A percentile compares a stretch with the other conserved stretches of the same genome.
These are phyloP conservation scores for Laupala kohalensis DNA, from an alignment of 1,140 invertebrate genomes.

Conservation along the genomic window DNA sequence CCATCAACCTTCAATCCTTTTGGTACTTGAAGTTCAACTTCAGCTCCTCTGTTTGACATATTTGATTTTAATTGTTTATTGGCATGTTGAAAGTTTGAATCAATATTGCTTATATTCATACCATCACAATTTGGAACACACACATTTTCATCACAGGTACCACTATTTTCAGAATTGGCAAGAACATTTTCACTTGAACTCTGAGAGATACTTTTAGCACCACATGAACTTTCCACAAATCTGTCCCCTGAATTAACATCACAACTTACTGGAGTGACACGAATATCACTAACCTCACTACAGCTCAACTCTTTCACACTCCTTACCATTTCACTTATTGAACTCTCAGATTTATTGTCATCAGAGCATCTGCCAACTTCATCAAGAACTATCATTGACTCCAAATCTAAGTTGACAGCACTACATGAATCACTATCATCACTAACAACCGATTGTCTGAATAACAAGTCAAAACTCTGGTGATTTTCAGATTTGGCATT, in stretches of 20 bases:
- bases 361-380: not conserved
- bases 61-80: no score
- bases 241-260: no score
- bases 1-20: no score
- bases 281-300: not conserved
- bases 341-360: not conserved
- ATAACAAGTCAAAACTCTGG: not conserved
- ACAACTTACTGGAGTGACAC: not conserved
- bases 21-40: no score
- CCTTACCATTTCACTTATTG: not conserved
- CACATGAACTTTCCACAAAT: no score
- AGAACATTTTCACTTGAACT: not conserved
- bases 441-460: not conserved
- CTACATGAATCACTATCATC: not conserved
- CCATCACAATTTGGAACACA: no score
- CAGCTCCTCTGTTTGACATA: no score
- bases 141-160: no score
- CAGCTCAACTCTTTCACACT: not conserved
- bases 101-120: no score
- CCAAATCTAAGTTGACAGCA: not conserved
- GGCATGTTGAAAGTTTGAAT: no score
- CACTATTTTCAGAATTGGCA: no score
- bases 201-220: not conserved
- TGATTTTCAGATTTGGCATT: not conserved
- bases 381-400: not conserved